Base-by-base conservation (phyloP, 2,888 invertebrate genomes). In the Philaethria dido region DNA sequence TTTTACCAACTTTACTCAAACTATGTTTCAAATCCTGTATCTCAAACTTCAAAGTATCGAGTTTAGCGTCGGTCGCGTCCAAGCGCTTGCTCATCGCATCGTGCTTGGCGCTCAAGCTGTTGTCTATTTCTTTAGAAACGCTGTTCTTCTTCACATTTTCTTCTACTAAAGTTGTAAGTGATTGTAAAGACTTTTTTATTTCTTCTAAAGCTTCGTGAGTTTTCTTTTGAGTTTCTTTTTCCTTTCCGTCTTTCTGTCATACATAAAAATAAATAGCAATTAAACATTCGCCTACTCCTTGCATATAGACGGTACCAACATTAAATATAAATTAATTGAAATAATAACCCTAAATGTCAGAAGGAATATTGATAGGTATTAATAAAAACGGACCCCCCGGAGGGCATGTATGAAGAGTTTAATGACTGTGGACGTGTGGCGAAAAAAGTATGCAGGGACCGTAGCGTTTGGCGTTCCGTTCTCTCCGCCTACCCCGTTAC, bases 181-280 rank as follows among this genome's bases (percentile, higher is more conserved):
- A 63, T 59, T 84, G 82, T 18, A 92, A 72, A 2, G 86, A 83
- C 59, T 86, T 86, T 74, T 89, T 86, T 60, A 92, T 90, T 18
- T 80, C 83, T 25, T 85, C 86, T 33, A 95, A 85, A 1, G 93
- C 90, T 69, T 94, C 95, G 60, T 93, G 92, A 0, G 94, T 94
- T 78, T 95, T 95, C 76, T 94, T 94, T 72, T 94, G 91, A 60
- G 94, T 94, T 48, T 90, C 88, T 71, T 94, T 93, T 76, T 95
- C 95, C 66, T 94, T 88, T 80, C 95, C 95, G 76, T 95, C 95
- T 83, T 93, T 95, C 94, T 95, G 78, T 57, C 77, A 69, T 22
- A 66, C 44, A 62, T 50, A 18, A 16, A 52, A 63, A 68, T 55
- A 16, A 39, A 54, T 48, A 22, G n/a, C 8, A 57, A 13, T 8